A percentile compares a stretch with the other conserved stretches of the same genome.
Evolutionary conservation across 2,113 vertebrate species (phyloP).

Genomic region (Notothenia rossii): DNA sequence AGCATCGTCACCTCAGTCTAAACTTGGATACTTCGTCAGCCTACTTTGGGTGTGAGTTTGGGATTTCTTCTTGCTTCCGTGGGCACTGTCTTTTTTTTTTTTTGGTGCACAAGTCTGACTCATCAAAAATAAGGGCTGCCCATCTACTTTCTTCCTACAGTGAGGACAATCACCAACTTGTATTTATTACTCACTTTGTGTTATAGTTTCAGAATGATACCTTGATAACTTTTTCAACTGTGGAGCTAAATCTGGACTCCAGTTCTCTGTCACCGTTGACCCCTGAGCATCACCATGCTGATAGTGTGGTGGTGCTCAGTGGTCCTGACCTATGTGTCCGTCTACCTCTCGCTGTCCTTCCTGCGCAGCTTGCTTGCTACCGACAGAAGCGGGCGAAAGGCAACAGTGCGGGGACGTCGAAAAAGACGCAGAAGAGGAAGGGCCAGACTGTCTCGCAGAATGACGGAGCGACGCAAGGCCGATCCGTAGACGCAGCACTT

Average conservation of each 20-base stretch:
- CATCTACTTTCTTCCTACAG: conserved; percentile 9
- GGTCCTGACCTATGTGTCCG: conserved; percentile 80
- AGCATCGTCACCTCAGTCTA: conserved; percentile 55
- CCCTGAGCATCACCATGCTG: conserved; percentile 70
- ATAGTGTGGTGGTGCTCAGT: conserved; percentile 82
- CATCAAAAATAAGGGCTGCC: conserved; percentile 30
- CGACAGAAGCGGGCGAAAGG: conserved; percentile 84
- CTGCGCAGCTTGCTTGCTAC: conserved; percentile 85
- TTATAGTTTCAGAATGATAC: neutral
- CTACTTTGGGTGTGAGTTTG: conserved; percentile 57
- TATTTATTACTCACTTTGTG: neutral
- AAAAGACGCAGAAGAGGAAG: conserved; percentile 87
- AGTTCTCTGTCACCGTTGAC: conserved; percentile 17
- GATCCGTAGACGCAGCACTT: conserved; percentile 59
- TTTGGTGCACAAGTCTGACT: conserved; percentile 42
- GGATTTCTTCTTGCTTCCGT: conserved; percentile 47
- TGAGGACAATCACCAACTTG: conserved; percentile 18
- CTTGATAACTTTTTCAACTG: conserved; percentile 17
- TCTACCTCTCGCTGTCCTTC: conserved; percentile 83
- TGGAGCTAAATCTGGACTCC: conserved; percentile 42
- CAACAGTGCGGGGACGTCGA: conserved; percentile 75
- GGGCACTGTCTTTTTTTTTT: conserved; percentile 4
- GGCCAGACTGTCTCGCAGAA: conserved; percentile 75
- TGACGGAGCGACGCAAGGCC: conserved; percentile 73
- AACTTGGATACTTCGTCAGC: conserved; percentile 30